Percentiles rank a stretch among this genome's conserved stretches.
These are phyloP conservation scores for Neogobius melanostomus DNA, from an alignment of 2,113 vertebrate genomes.

Conservation along the genomic window DNA sequence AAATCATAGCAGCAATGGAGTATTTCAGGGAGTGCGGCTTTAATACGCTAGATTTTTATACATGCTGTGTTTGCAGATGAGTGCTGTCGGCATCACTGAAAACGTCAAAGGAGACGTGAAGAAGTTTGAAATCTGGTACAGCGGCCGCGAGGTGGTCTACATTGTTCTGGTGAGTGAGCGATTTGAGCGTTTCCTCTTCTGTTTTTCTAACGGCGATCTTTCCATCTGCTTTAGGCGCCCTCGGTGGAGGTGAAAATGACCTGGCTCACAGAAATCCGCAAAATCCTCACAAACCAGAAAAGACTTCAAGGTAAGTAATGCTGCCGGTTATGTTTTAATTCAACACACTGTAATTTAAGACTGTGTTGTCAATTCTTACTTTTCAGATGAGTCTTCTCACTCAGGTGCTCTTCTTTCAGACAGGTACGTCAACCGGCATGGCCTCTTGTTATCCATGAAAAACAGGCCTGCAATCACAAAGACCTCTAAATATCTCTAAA, in stretches of 20 bases:
- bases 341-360: background rate
- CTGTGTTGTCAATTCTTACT: background rate
- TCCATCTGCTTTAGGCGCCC: conserved; percentile 79
- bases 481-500: background rate
- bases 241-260: conserved; percentile 87
- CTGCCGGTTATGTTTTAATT: background rate
- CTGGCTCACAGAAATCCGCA: conserved; percentile 91
- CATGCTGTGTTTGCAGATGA: conserved; percentile 80
- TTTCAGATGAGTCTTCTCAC: conserved; percentile 56
- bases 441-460: background rate
- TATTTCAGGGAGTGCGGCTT: no score
- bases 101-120: conserved; percentile 92
- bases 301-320: conserved; percentile 79
- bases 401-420: conserved; percentile 70
- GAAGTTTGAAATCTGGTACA: conserved; percentile 97
- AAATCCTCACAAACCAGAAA: conserved; percentile 87
- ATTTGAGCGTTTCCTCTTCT: conserved; percentile 1
- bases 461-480: background rate
- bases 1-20: no score
- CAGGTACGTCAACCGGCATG: conserved; percentile 77
- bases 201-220: background rate
- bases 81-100: conserved; percentile 89
- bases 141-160: conserved; percentile 90
- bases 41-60: background rate
- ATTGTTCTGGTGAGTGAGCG: conserved; percentile 85